These are phyloP conservation scores for Aelia acuminata DNA, from an alignment of 2,888 invertebrate species.

Conservation along the genomic window DNA sequence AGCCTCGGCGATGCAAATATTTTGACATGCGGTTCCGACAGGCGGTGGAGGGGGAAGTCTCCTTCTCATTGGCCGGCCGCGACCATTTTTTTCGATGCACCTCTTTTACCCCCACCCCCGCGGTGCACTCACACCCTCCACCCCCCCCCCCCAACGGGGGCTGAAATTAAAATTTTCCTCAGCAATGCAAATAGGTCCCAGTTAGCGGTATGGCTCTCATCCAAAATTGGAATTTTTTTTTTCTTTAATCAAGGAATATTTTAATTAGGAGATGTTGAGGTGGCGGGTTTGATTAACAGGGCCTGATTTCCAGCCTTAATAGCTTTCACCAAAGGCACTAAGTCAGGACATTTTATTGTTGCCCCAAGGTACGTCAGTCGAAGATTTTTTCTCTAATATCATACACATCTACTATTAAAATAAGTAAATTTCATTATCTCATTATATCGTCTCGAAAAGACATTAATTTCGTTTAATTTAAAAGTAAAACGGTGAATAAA, in stretches of 20 bases:
- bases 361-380: not conserved
- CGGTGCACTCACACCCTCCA: not conserved
- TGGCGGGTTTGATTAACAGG: slow-evolving; percentile 2
- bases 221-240: slow-evolving; percentile 43
- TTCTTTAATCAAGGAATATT: slow-evolving; percentile 47
- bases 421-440: no score
- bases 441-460: no score
- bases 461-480: no score
- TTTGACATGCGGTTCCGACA: slow-evolving; percentile 55
- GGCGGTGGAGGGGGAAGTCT: slow-evolving; percentile 43
- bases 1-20: slow-evolving; percentile 53
- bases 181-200: slow-evolving; percentile 45
- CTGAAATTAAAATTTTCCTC: slow-evolving; percentile 54
- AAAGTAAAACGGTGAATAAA: no score
- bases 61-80: slow-evolving; percentile 52
- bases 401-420: no score
- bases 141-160: slow-evolving; percentile 15
- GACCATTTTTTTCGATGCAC: slow-evolving; percentile 53
- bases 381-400: not conserved
- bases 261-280: slow-evolving; percentile 25
- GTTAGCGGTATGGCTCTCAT: slow-evolving; percentile 25
- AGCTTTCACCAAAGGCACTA: not conserved
- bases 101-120: not conserved
- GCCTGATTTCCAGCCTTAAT: not conserved
- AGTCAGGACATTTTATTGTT: not conserved